Conservation (phyloP, 2,888 invertebrate genomes). For the Andrena hattorfiana region DNA sequence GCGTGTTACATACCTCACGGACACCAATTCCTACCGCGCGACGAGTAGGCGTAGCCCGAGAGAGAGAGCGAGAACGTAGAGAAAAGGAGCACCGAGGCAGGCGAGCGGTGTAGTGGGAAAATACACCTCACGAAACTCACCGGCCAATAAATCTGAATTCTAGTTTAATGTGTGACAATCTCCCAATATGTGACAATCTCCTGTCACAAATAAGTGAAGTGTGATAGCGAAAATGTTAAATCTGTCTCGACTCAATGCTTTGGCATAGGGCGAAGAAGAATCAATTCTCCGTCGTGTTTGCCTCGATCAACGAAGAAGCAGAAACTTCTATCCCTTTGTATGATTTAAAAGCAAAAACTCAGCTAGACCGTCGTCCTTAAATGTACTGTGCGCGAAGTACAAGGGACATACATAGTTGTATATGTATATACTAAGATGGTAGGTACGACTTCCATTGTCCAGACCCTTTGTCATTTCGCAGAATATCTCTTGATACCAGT, state of each 20-base stretch:
- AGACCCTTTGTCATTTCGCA: constrained; percentile 76
- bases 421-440: constrained; percentile 49
- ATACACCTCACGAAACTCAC: too few species aligned
- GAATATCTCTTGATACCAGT: constrained; percentile 75
- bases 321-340: constrained; percentile 37
- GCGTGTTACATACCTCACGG: too few species aligned
- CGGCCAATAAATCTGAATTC: too few species aligned
- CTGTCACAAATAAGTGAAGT: too few species aligned
- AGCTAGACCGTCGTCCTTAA: constrained; percentile 58
- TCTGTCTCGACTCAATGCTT: neutral
- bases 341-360: constrained; percentile 49
- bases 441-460: constrained; percentile 75
- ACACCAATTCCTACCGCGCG: too few species aligned
- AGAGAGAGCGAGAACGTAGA: too few species aligned
- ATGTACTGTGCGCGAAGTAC: constrained; percentile 64
- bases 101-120: too few species aligned
- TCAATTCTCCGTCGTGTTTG: neutral
- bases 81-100: too few species aligned
- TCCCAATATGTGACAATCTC: too few species aligned
- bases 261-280: neutral
- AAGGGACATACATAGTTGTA: constrained; percentile 34
- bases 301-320: constrained; percentile 16
- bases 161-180: too few species aligned
- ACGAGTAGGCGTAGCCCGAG: too few species aligned
- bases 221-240: neutral